Percentiles rank a stretch among this genome's conserved stretches.
Evolutionary conservation across 2,888 invertebrate species (phyloP).

Genomic region (Microdon myrmicae): DNA sequence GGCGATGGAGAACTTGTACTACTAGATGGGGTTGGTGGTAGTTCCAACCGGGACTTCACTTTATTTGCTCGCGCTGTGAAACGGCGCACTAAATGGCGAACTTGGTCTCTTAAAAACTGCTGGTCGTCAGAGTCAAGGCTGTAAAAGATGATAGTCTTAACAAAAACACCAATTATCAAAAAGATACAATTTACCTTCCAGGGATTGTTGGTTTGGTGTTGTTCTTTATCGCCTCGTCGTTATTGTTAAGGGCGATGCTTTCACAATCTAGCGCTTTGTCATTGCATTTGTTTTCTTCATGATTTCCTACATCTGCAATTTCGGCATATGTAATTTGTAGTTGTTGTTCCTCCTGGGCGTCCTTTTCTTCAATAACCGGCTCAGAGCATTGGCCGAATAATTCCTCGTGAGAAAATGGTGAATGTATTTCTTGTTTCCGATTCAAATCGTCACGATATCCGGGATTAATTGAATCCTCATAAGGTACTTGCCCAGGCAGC

Average conservation of each 20-base stretch:
- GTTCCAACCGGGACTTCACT: conserved; percentile 71
- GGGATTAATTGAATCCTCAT: conserved; percentile 55
- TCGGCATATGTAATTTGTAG: conserved; percentile 65
- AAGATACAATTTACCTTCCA: conserved; percentile 50
- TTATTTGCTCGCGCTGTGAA: conserved; percentile 72
- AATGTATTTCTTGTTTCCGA: conserved; percentile 17
- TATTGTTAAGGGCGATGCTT: conserved; percentile 57
- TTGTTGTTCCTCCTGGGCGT: conserved; percentile 61
- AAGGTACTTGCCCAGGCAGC: conserved; percentile 54
- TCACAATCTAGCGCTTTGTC: conserved; percentile 56
- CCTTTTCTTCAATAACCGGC: conserved; percentile 39
- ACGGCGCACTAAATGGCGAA: conserved; percentile 71
- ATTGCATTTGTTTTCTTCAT: conserved; percentile 63
- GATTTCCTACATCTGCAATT: conserved; percentile 61
- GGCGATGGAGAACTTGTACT: conserved; percentile 68
- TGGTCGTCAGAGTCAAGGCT: conserved; percentile 64
- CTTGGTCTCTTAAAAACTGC: conserved; percentile 65
- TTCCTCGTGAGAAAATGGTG: conserved; percentile 39
- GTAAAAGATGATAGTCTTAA: conserved; percentile 4
- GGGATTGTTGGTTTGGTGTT: conserved; percentile 58
- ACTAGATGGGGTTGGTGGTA: conserved; percentile 74
- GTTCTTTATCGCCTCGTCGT: conserved; percentile 34
- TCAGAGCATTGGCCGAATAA: conserved; percentile 56
- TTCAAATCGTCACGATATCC: conserved; percentile 42
- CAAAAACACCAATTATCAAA: background rate